Percentiles rank a stretch among this genome's conserved stretches.
phyloP scores from a whole-genome alignment of 1,140 invertebrate species.

The Palaemon carinicauda region DNA sequence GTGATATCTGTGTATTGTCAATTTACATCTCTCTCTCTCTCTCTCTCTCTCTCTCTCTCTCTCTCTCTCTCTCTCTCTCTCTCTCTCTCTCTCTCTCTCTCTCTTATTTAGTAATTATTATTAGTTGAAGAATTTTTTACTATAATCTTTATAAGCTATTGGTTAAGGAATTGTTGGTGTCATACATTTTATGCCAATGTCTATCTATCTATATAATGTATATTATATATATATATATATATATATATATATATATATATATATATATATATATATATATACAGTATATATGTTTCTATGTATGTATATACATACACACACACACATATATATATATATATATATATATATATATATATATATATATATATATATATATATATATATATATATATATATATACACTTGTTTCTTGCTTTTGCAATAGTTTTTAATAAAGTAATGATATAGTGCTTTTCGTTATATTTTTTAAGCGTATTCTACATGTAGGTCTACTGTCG shows the following conservation, averaged over 20 bases:
- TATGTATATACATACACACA: neutral
- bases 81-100: neutral
- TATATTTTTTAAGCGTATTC: too few species aligned
- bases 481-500: too few species aligned
- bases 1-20: neutral
- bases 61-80: neutral
- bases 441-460: too few species aligned
- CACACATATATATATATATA: neutral
- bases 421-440: too few species aligned
- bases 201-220: too few species aligned
- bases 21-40: neutral
- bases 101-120: too few species aligned
- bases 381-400: neutral
- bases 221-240: neutral
- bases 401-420: too few species aligned
- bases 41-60: neutral
- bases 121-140: too few species aligned
- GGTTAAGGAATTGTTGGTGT: too few species aligned
- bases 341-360: neutral
- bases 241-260: neutral
- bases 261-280: neutral
- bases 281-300: neutral
- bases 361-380: neutral
- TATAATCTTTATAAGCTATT: too few species aligned
- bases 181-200: neutral